Evolutionary conservation across 2,797 vertebrate genomes (phyloP).

Genomic region (Psittacula echo): DNA sequence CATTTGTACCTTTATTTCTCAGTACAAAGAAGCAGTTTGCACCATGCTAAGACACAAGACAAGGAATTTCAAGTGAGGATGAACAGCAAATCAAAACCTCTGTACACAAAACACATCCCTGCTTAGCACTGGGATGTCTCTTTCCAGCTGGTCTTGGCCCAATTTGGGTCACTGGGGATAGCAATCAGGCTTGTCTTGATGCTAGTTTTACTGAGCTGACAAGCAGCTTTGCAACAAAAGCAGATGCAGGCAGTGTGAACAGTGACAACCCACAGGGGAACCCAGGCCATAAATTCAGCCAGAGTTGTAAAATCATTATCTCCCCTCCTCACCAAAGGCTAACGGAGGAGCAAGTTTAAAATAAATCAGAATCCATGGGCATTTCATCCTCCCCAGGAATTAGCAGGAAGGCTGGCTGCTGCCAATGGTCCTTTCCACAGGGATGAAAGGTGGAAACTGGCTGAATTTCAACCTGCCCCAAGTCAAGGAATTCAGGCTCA

Average conservation of each 20-base stretch:
- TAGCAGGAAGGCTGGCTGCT: neutral
- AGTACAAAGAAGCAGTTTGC: neutral
- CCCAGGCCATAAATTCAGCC: neutral
- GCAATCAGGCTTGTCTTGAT: neutral
- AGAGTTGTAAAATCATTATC: neutral
- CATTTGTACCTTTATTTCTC: neutral
- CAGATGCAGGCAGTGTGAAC: neutral
- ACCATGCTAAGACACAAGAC: neutral
- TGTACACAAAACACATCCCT: neutral
- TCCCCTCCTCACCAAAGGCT: neutral
- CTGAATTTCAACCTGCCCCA: neutral
- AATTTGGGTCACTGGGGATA: neutral
- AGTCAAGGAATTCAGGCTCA: neutral
- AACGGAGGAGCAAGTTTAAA: neutral
- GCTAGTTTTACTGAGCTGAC: neutral
- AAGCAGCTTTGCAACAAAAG: neutral
- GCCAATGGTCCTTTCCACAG: neutral
- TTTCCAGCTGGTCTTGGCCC: neutral
- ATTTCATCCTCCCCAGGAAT: neutral
- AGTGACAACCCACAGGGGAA: neutral
- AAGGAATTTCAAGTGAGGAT: neutral
- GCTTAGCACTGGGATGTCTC: neutral
- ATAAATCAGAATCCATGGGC: neutral
- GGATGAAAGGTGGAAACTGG: neutral
- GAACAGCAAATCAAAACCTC: constrained; percentile 6